Evolutionary conservation across 2,113 vertebrate species (phyloP).

Genomic region (Pyxicephalus adspersus): DNA sequence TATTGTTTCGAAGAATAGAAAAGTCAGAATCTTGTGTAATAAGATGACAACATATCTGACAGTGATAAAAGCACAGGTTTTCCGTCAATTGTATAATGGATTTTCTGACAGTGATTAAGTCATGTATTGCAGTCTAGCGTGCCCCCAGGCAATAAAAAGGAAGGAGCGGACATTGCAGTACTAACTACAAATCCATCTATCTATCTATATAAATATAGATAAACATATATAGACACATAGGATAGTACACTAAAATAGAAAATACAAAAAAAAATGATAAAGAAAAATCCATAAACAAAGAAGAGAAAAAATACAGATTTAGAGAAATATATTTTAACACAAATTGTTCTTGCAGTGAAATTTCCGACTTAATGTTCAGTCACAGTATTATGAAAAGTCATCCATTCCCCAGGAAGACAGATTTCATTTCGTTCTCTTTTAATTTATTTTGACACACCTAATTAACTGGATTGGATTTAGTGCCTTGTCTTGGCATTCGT

Average conservation of each 20-base stretch:
- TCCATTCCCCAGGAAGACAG: slow-evolving; percentile 12
- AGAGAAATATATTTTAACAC: not conserved
- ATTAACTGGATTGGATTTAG: slow-evolving; percentile 40
- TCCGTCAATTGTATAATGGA: slow-evolving; percentile 19
- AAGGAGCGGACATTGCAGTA: not conserved
- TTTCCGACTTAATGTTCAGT: not conserved
- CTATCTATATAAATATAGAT: too few species aligned
- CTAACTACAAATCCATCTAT: slow-evolving; percentile 24
- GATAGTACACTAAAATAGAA: too few species aligned
- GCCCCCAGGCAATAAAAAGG: slow-evolving; percentile 16
- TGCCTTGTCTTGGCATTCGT: slow-evolving; percentile 30
- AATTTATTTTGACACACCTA: slow-evolving; percentile 46
- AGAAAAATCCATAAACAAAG: too few species aligned
- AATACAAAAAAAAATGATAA: too few species aligned
- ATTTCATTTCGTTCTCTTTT: slow-evolving; percentile 32
- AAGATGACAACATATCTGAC: slow-evolving; percentile 26
- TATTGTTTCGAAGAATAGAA: slow-evolving; percentile 27
- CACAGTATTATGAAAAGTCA: not conserved
- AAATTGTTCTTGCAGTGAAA: slow-evolving; percentile 7
- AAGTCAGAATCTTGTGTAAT: slow-evolving; percentile 23
- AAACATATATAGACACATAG: not conserved
- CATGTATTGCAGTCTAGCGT: slow-evolving; percentile 9
- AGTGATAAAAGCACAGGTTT: slow-evolving; percentile 30
- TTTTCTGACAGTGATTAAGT: slow-evolving; percentile 51
- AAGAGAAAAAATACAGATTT: too few species aligned